phyloP scores from a whole-genome alignment of 2,888 invertebrate genomes.

The Hoplodrina blanda region DNA sequence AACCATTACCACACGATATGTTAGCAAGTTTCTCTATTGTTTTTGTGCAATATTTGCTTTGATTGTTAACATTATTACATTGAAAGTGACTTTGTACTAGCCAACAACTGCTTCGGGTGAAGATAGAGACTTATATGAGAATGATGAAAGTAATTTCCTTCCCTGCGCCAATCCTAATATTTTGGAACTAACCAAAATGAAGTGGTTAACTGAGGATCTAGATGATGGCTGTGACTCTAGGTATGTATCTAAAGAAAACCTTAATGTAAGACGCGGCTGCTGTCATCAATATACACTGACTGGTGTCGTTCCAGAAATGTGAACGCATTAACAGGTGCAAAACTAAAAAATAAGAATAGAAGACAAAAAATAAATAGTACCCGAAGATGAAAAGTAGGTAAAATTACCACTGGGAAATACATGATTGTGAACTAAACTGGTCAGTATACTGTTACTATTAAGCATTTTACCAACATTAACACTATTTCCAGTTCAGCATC shows the following conservation, averaged over 20 bases:
- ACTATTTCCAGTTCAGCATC: slow-evolving; percentile 76
- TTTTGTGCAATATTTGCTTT: slow-evolving; percentile 31
- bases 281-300: slow-evolving; percentile 62
- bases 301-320: slow-evolving; percentile 83
- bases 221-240: slow-evolving; percentile 79
- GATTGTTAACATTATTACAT: slow-evolving; percentile 37
- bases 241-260: slow-evolving; percentile 65
- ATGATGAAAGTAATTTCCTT: slow-evolving; percentile 54
- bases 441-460: background rate
- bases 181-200: slow-evolving; percentile 84
- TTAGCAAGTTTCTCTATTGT: slow-evolving; percentile 57
- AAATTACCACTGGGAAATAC: slow-evolving; percentile 6
- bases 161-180: slow-evolving; percentile 74
- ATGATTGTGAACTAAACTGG: slow-evolving; percentile 4
- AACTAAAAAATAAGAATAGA: slow-evolving; percentile 66
- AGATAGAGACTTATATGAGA: slow-evolving; percentile 67
- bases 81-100: slow-evolving; percentile 60
- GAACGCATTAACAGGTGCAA: slow-evolving; percentile 85
- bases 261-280: slow-evolving; percentile 1
- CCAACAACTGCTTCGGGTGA: slow-evolving; percentile 65
- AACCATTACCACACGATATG: slow-evolving; percentile 61
- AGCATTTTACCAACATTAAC: slow-evolving; percentile 23
- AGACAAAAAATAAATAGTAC: slow-evolving; percentile 28
- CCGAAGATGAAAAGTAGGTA: slow-evolving; percentile 56
- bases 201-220: slow-evolving; percentile 82